phyloP scores from a whole-genome alignment of 2,888 invertebrate species.

The Clanis bilineata region DNA sequence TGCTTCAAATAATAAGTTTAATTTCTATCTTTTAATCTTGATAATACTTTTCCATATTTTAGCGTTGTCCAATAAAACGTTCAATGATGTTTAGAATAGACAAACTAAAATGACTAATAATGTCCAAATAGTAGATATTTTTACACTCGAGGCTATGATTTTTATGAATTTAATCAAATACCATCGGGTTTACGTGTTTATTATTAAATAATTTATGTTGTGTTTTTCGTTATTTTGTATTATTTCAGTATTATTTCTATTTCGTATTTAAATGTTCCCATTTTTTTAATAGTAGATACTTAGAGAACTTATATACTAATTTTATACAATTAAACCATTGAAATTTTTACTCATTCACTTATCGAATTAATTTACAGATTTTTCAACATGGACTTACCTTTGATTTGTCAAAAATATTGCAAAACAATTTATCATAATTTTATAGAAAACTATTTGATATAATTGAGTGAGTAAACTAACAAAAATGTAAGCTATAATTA shows the following conservation, averaged over 20 bases:
- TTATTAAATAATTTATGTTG: slow-evolving; percentile 37
- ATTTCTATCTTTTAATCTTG: neutral
- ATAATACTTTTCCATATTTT: neutral
- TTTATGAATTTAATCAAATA: slow-evolving; percentile 35
- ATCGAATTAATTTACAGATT: too few species aligned
- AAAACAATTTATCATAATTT: too few species aligned
- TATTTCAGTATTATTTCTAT: slow-evolving; percentile 50
- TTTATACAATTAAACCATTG: neutral
- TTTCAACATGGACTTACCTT: too few species aligned
- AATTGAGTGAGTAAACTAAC: too few species aligned
- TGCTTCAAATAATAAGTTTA: neutral
- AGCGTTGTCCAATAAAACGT: neutral
- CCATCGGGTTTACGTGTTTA: slow-evolving; percentile 31
- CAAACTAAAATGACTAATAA: slow-evolving; percentile 19
- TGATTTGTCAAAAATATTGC: too few species aligned
- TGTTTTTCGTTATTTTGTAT: slow-evolving; percentile 30
- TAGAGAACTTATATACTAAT: neutral
- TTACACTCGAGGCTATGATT: slow-evolving; percentile 42
- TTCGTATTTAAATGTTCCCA: slow-evolving; percentile 13
- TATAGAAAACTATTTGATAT: too few species aligned
- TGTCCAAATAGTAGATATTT: slow-evolving; percentile 36
- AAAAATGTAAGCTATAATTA: neutral
- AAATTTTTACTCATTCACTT: neutral
- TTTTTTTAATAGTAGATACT: neutral
- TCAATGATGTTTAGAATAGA: neutral